These are phyloP conservation scores for Alectoris magna DNA, from an alignment of 2,797 vertebrate species.

Conservation along the genomic window DNA sequence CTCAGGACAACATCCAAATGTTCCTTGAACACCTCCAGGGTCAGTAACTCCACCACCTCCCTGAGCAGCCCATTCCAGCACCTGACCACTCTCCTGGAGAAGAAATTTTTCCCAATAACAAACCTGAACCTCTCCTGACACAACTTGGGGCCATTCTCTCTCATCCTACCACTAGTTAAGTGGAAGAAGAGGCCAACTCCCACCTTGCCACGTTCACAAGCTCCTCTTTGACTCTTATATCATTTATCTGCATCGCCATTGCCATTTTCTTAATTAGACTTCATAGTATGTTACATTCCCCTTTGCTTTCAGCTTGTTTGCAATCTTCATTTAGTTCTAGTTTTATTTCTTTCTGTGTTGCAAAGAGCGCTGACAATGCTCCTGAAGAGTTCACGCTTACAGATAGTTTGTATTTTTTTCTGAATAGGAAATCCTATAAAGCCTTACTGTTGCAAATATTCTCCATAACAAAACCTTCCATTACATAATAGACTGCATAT, in stretches of 20 bases:
- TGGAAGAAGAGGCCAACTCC: too few relatives aligned
- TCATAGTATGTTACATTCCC: background rate
- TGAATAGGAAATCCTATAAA: constrained; percentile 8
- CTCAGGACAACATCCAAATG: too few relatives aligned
- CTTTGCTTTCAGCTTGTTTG: background rate
- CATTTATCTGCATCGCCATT: background rate
- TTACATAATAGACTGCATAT: background rate
- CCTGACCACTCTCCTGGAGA: too few relatives aligned
- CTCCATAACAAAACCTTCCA: constrained; percentile 36
- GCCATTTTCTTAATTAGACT: background rate
- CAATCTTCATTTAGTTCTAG: background rate
- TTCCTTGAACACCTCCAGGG: too few relatives aligned
- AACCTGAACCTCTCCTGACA: too few relatives aligned
- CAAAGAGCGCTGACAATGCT: background rate
- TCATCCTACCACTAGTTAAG: too few relatives aligned
- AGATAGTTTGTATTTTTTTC: background rate
- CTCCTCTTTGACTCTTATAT: background rate
- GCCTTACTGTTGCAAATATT: background rate
- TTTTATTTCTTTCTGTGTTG: background rate
- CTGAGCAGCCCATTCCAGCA: too few relatives aligned
- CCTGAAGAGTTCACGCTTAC: background rate
- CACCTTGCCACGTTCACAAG: background rate
- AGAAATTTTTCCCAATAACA: too few relatives aligned
- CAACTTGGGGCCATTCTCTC: too few relatives aligned
- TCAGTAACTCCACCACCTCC: too few relatives aligned